These are phyloP conservation scores for Drosophila cyrtoloma DNA, from an alignment of 2,888 invertebrate genomes.

Conservation along the genomic window DNA sequence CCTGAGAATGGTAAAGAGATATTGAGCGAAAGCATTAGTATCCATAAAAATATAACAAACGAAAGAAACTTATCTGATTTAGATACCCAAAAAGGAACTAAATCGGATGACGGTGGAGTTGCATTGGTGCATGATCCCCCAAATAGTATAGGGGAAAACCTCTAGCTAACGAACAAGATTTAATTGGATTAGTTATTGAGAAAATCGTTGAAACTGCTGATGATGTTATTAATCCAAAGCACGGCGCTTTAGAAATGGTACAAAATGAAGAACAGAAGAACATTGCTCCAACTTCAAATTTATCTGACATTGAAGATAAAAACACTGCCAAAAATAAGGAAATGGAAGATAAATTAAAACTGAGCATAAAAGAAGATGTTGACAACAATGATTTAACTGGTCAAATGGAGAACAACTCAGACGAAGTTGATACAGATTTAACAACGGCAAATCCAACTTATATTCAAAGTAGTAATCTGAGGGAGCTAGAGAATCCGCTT, in stretches of 20 bases:
- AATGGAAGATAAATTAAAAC: background rate
- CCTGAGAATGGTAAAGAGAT: background rate
- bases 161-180: background rate
- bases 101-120: rapidly evolving
- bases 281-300: background rate
- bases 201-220: background rate
- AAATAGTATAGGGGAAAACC: background rate
- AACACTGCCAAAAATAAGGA: background rate
- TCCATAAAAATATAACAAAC: background rate
- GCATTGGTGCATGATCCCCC: too few relatives aligned
- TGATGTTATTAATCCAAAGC: background rate
- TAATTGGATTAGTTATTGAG: background rate
- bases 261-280: background rate
- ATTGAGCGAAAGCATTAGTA: background rate
- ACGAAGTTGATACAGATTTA: background rate
- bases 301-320: background rate
- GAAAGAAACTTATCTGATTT: background rate
- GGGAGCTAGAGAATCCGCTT: background rate
- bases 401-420: background rate
- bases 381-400: background rate
- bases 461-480: background rate
- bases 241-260: background rate
- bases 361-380: background rate
- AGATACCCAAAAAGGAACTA: background rate
- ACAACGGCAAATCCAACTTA: background rate